Conservation (phyloP, 1,140 invertebrate genomes). For the Lepidotrigona ventralis region DNA sequence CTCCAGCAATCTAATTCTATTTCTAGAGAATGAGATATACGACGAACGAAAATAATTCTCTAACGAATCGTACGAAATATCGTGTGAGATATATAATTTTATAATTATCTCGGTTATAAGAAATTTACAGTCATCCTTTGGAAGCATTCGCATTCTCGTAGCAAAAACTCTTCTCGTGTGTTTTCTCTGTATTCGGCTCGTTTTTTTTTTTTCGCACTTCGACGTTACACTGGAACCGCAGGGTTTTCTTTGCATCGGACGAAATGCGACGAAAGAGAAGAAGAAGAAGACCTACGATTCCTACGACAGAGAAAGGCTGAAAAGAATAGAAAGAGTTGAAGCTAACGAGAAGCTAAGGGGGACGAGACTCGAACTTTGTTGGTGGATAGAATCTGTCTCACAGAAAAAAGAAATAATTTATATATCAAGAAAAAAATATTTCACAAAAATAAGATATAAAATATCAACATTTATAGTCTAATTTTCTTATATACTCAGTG, state of each 20-base stretch:
- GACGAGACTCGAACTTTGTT: background rate
- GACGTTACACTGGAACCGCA: slow-evolving; percentile 5
- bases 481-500: too few species aligned
- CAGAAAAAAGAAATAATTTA: background rate
- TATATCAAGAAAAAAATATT: background rate
- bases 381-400: background rate
- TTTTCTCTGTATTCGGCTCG: background rate
- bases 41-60: background rate
- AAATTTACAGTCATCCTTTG: background rate
- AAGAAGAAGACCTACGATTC: slow-evolving; percentile 32
- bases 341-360: background rate
- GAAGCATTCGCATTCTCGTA: background rate
- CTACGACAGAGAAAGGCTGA: background rate
- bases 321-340: too few species aligned
- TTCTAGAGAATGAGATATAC: fast-evolving
- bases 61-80: too few species aligned
- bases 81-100: too few species aligned
- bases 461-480: too few species aligned
- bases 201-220: background rate
- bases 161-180: background rate
- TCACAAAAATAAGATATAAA: too few species aligned
- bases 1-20: background rate
- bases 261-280: slow-evolving; percentile 9
- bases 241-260: slow-evolving; percentile 25
- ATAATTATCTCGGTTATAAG: too few species aligned